Evolutionary conservation across 1,140 invertebrate species (phyloP), one percentile per base, ranked within the genome.

Genomic region (Cotesia chilonis): DNA sequence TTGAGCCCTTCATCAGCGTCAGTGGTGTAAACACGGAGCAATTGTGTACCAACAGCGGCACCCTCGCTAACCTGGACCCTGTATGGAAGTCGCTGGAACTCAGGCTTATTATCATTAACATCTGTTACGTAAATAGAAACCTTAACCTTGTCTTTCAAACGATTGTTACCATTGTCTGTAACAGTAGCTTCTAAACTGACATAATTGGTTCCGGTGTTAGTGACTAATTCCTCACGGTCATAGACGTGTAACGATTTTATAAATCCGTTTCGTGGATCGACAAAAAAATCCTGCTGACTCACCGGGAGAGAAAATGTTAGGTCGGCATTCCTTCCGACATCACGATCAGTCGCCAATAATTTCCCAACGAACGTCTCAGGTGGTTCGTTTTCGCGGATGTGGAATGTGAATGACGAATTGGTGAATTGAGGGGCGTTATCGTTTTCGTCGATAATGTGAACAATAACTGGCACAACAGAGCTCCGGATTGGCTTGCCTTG

Each of bases 371-470:
- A 96, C 0, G 94, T 94, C 83, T 96, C 94, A 0, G 92, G 89
- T 1, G 93, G 92, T 78, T 95, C 94, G 82, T 97, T 97, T 87
- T 97, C 96, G n/a, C 91, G 89, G 4, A 97, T 90, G 81, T 90
- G 92, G 80, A 96, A 96, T 54, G 91, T 91, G 80, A 96, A 96
- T 3, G 94, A 96, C 4, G 90, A 90, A 78, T 96, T 96, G 1
- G 90, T 92, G 82, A 96, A 96, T 80, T 93, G 90, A 0, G 98
- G 98, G 14, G 92, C 90, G 82, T 99, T 98, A 84, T 99, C 97
- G 83, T 99, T 99, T 84, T 96, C 96, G 86, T 99, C 98, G 41
- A 96, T 92, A 2, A 99, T 91, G 80, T 97, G 94, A 57, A 99
- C 92, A 2, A 96, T 92, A 0, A 98, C 91, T 1, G 94, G 92